Percentiles rank a stretch among this genome's conserved stretches.
Evolutionary conservation across 1,140 invertebrate species (phyloP).

Genomic region (Hydropsyche tenuis): DNA sequence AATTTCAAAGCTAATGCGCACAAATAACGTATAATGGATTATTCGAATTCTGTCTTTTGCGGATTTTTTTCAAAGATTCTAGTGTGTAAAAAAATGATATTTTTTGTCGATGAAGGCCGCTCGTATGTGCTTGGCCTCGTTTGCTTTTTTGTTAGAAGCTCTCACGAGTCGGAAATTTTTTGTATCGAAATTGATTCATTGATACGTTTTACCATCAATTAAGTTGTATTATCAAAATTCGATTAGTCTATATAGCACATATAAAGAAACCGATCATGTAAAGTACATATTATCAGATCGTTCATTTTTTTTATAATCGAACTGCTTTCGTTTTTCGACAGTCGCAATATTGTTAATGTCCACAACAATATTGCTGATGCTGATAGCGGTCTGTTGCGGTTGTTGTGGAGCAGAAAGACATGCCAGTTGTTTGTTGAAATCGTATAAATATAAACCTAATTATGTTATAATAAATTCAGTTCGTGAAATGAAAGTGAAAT

Average conservation of each 20-base stretch:
- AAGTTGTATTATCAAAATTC: neutral
- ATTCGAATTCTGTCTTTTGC: too few relatives aligned
- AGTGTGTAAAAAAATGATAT: neutral
- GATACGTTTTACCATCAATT: slow-evolving; percentile 3
- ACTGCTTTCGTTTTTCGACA: slow-evolving; percentile 49
- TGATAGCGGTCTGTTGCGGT: slow-evolving; percentile 57
- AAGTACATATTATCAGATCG: neutral
- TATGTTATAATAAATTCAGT: neutral
- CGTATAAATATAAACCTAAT: slow-evolving; percentile 52
- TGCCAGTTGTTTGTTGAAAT: slow-evolving; percentile 57
- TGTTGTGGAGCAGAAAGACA: slow-evolving; percentile 58
- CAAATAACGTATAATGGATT: too few relatives aligned
- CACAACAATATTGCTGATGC: slow-evolving; percentile 55
- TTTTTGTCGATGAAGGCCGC: neutral
- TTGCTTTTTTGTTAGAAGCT: neutral
- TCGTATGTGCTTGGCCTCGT: slow-evolving; percentile 8
- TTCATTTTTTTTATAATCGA: slow-evolving; percentile 2
- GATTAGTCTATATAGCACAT: neutral
- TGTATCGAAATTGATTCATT: slow-evolving; percentile 16
- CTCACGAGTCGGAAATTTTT: neutral
- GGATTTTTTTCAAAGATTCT: neutral
- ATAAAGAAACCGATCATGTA: neutral
- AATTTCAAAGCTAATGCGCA: too few relatives aligned
- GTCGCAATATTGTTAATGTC: slow-evolving; percentile 54
- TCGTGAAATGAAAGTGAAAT: neutral